These are phyloP conservation scores for Upupa epops DNA, from an alignment of 2,113 vertebrate species.

Conservation along the genomic window DNA sequence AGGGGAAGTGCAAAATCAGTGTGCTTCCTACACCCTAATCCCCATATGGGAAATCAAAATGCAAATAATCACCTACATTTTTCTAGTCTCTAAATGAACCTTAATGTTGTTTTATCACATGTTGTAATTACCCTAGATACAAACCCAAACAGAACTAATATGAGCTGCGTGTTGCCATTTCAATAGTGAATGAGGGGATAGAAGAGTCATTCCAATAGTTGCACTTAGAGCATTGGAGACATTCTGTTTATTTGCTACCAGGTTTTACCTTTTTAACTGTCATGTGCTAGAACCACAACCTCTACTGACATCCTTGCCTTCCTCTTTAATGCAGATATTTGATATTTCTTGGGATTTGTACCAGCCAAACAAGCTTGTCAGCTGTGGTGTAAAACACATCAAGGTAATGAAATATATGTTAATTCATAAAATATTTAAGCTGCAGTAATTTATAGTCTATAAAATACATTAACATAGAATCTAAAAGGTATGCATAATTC, in stretches of 20 bases:
- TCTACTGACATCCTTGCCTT: neutral
- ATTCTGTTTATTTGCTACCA: neutral
- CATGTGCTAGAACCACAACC: neutral
- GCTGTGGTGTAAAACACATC: conserved; percentile 96
- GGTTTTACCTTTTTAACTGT: neutral
- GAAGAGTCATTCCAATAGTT: neutral
- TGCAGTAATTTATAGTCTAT: neutral
- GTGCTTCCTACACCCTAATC: neutral
- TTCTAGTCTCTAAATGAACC: neutral
- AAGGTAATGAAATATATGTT: conserved; percentile 80
- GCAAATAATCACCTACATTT: neutral
- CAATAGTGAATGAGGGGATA: neutral
- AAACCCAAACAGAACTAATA: neutral
- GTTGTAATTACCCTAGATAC: neutral
- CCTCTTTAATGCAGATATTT: conserved; percentile 84
- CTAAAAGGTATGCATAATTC: neutral
- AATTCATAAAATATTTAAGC: neutral
- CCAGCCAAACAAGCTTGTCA: conserved; percentile 94
- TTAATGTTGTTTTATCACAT: neutral
- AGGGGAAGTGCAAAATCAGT: neutral
- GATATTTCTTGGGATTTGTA: conserved; percentile 97
- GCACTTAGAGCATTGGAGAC: neutral
- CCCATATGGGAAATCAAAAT: conserved; percentile 5
- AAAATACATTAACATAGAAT: neutral
- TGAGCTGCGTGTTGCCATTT: neutral